Evolutionary conservation across 2,797 vertebrate species (phyloP), one percentile per base, ranked within the genome.

Genomic region (Rhinatrema bivittatum): DNA sequence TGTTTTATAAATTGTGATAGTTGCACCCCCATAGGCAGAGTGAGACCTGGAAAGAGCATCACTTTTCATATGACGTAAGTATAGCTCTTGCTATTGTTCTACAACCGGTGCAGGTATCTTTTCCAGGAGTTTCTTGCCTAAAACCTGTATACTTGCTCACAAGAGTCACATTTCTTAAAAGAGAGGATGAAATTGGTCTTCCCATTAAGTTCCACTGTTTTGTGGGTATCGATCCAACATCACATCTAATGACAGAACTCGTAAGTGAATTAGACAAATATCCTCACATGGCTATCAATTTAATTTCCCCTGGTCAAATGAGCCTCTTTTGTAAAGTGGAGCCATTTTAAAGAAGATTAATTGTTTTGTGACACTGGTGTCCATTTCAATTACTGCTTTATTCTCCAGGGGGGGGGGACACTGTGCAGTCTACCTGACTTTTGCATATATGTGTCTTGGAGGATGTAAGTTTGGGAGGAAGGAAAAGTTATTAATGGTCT

Each of bases 171-270:
- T 50, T 40, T 32, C 24, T 40, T 56, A 58, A 61, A 40, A 12
- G 0, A 32, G 59, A 46, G 51, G 42, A 41, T 59, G 41, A 48
- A 52, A 50, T 56, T 37, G 64, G 56, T 55, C 68, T 70, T 3
- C 60, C 10, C 49, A 62, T 61, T 39, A 65, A 58, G 51, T 60
- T 42, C 16, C 35, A 56, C 37, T 44, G 35, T 64, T 70, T 57
- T 53, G 57, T 57, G 70, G 67, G 65, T 75, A 79, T 76, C 54
- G 73, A 79, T 70, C 61, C 60, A 40, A 44, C 53, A 51, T 70
- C 70, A 61, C 42, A 42, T 50, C 44, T 74, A 74, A 76, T 65
- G 72, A 70, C 62, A 62, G 38, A 53, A 46, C 31, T 39, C 56
- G 32, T 61, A 72, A 79, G 50, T 71, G 70, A 70, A 68, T 69